Percentiles rank a stretch among this genome's conserved stretches.
Conservation (phyloP, 1,140 invertebrate genomes). For the Pogonomyrmex barbatus region DNA sequence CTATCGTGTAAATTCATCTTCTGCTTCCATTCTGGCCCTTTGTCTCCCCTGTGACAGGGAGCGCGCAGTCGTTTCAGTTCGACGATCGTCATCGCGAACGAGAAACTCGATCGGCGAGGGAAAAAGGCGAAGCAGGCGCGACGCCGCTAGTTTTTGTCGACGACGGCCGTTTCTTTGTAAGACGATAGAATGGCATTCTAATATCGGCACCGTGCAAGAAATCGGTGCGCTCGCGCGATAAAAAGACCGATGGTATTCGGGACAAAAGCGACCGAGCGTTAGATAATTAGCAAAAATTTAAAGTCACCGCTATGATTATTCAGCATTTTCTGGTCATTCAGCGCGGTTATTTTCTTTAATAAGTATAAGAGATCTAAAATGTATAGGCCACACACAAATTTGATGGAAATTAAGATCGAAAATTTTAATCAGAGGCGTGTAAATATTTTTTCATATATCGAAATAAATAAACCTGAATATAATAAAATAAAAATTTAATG, state of each 20-base stretch:
- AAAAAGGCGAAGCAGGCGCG: slow-evolving; percentile 53
- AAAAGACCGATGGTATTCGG: slow-evolving; percentile 39
- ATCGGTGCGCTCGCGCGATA: slow-evolving; percentile 32
- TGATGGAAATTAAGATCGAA: neutral
- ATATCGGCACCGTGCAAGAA: slow-evolving; percentile 49
- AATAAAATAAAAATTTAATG: neutral
- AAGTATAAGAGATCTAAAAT: neutral
- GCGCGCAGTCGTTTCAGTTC: slow-evolving; percentile 52
- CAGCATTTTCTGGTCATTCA: slow-evolving; percentile 26
- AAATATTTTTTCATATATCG: neutral
- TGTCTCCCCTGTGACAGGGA: slow-evolving; percentile 49
- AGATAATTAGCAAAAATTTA: slow-evolving; percentile 37
- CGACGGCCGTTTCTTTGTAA: slow-evolving; percentile 54
- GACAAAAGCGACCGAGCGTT: slow-evolving; percentile 38
- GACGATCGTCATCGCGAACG: slow-evolving; percentile 62
- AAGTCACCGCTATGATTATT: slow-evolving; percentile 26
- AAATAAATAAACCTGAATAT: no score
- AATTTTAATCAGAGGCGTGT: neutral
- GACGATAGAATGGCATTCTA: slow-evolving; percentile 61
- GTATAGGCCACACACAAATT: neutral
- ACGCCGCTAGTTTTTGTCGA: slow-evolving; percentile 48
- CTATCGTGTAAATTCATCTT: slow-evolving; percentile 29
- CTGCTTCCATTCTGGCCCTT: slow-evolving; percentile 31
- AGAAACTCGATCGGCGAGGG: slow-evolving; percentile 54
- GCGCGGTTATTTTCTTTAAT: neutral